Conservation (phyloP, 2,113 vertebrate species). For the Ciconia maguari region DNA sequence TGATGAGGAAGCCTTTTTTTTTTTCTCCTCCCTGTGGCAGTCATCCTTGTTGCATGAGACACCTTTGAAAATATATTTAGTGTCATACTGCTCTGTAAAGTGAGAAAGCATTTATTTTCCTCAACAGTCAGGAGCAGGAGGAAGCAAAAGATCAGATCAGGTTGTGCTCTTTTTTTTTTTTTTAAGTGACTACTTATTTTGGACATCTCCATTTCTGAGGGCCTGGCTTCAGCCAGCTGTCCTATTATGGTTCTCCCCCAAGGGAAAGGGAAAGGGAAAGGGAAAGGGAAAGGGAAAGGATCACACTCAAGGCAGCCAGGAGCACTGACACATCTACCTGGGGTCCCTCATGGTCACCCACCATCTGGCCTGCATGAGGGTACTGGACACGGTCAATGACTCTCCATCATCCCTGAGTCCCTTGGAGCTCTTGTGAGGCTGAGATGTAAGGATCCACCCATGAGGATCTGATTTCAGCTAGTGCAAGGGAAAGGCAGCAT, state of each 20-base stretch:
- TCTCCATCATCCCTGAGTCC: neutral
- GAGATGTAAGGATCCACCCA: neutral
- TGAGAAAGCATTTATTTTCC: constrained; percentile 14
- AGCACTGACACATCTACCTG: neutral
- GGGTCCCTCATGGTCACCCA: neutral
- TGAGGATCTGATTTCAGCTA: neutral
- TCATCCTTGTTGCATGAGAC: neutral
- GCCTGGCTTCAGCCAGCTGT: neutral
- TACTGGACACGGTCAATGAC: neutral
- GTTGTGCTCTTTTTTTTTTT: neutral
- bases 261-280: neutral
- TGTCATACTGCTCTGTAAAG: neutral
- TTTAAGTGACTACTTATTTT: neutral
- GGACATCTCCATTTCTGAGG: neutral
- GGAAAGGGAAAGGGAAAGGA: neutral
- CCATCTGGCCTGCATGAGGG: fast-evolving
- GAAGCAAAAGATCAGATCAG: neutral
- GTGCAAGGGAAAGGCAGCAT: neutral
- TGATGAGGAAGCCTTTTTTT: neutral
- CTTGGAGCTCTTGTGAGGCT: neutral
- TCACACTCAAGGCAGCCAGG: neutral
- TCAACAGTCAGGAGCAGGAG: neutral
- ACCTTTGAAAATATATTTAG: constrained; percentile 19
- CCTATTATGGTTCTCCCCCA: neutral
- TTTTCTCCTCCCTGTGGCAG: neutral